phyloP scores from a whole-genome alignment of 2,113 vertebrate genomes.

The Glaucomys volans region DNA sequence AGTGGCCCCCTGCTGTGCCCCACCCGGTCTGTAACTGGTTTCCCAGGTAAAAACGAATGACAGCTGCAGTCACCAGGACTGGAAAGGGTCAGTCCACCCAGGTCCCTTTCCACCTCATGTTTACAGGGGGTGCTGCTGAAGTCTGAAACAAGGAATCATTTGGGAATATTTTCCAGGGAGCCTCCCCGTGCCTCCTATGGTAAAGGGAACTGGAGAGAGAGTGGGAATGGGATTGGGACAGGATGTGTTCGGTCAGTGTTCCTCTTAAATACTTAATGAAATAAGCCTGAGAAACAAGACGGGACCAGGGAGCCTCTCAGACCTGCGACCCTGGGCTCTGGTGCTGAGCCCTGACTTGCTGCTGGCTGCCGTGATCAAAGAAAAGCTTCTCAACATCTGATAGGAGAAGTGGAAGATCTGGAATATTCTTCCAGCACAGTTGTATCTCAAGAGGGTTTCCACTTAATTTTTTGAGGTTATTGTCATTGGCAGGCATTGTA shows the following conservation, averaged over 20 bases:
- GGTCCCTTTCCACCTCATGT: neutral
- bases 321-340: neutral
- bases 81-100: neutral
- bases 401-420: neutral
- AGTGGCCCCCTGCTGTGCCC: neutral
- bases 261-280: neutral
- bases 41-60: neutral
- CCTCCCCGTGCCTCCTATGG: neutral
- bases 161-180: neutral
- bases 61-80: neutral
- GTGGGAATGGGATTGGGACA: neutral
- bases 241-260: neutral
- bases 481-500: neutral
- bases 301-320: neutral
- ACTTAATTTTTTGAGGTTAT: slow-evolving; percentile 34
- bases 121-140: neutral
- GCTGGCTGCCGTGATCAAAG: neutral
- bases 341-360: neutral
- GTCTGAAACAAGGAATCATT: slow-evolving; percentile 13
- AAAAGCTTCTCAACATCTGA: neutral
- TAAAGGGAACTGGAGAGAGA: neutral
- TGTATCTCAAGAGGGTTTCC: neutral
- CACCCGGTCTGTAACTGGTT: neutral
- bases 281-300: neutral
- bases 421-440: neutral